These are phyloP conservation scores for Apotomis capreana DNA, from an alignment of 2,888 invertebrate genomes.

Conservation along the genomic window DNA sequence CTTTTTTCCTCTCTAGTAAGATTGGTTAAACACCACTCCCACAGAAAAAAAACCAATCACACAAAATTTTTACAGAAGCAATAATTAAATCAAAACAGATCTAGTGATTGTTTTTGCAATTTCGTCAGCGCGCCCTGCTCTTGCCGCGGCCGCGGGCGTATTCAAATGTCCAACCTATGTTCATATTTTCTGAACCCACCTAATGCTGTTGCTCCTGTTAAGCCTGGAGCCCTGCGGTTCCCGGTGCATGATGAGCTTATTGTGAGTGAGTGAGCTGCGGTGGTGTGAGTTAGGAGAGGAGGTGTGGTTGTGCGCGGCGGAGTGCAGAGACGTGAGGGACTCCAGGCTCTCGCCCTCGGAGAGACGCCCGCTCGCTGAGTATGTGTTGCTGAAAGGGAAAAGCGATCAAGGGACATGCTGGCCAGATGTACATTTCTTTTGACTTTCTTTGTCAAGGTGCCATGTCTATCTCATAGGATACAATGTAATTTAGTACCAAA, in stretches of 20 bases:
- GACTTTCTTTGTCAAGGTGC: too few species aligned
- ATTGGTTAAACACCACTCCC: too few species aligned
- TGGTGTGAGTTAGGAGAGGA: conserved; percentile 87
- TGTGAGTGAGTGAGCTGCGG: conserved; percentile 86
- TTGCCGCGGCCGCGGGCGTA: too few species aligned
- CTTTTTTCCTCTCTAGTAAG: too few species aligned
- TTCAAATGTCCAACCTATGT: neutral
- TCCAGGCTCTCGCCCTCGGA: conserved; percentile 96
- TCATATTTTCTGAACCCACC: conserved; percentile 81
- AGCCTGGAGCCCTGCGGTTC: conserved; percentile 86
- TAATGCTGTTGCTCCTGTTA: conserved; percentile 96
- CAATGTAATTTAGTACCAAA: too few species aligned
- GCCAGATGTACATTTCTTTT: conserved; percentile 55
- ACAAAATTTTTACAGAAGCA: too few species aligned
- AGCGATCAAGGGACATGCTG: conserved; percentile 67
- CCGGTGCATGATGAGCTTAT: conserved; percentile 84
- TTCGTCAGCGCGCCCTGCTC: too few species aligned
- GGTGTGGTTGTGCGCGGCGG: conserved; percentile 88
- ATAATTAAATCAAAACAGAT: too few species aligned
- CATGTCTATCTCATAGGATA: too few species aligned
- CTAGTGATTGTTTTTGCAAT: too few species aligned
- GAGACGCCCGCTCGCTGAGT: conserved; percentile 88
- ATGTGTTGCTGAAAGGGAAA: conserved; percentile 86
- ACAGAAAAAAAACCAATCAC: too few species aligned
- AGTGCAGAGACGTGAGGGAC: conserved; percentile 89